phyloP scores from a whole-genome alignment of 2,797 vertebrate species.

The Channa striata region DNA sequence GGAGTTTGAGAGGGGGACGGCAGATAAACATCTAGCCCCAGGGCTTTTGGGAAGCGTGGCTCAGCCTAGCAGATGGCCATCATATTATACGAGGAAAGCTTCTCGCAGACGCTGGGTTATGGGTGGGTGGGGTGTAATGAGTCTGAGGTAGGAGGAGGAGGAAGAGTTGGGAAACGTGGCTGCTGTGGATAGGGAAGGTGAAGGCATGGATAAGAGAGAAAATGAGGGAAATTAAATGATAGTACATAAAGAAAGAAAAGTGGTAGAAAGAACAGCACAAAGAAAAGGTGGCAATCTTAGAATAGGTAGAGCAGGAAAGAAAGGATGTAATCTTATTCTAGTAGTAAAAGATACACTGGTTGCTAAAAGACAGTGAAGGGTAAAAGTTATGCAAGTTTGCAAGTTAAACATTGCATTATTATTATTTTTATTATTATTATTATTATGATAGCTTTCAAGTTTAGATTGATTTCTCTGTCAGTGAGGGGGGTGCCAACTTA shows the following conservation, averaged over 20 bases:
- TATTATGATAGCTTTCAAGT: too few relatives aligned
- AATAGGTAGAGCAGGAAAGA: background rate
- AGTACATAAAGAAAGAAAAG: background rate
- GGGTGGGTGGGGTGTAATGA: constrained; percentile 80
- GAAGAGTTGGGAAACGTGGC: constrained; percentile 24
- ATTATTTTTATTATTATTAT: too few relatives aligned
- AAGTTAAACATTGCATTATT: too few relatives aligned
- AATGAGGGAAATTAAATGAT: constrained; percentile 9
- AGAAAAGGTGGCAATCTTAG: too few relatives aligned
- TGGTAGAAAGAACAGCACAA: background rate
- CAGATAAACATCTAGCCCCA: constrained; percentile 82
- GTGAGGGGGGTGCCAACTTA: too few relatives aligned
- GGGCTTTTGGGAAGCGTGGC: constrained; percentile 78
- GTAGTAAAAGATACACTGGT: background rate
- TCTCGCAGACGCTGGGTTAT: constrained; percentile 66
- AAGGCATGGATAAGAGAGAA: background rate
- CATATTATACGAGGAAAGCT: constrained; percentile 79
- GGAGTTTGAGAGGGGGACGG: constrained; percentile 75
- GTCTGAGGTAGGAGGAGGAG: constrained; percentile 59
- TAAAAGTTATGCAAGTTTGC: too few relatives aligned
- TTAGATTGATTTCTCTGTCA: too few relatives aligned
- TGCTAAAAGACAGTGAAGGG: too few relatives aligned
- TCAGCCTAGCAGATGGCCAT: constrained; percentile 85
- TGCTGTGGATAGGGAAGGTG: constrained; percentile 30
- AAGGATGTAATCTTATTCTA: background rate